Base-by-base conservation (phyloP, 2,888 invertebrate genomes). In the Megaustenia siamemsis region DNA sequence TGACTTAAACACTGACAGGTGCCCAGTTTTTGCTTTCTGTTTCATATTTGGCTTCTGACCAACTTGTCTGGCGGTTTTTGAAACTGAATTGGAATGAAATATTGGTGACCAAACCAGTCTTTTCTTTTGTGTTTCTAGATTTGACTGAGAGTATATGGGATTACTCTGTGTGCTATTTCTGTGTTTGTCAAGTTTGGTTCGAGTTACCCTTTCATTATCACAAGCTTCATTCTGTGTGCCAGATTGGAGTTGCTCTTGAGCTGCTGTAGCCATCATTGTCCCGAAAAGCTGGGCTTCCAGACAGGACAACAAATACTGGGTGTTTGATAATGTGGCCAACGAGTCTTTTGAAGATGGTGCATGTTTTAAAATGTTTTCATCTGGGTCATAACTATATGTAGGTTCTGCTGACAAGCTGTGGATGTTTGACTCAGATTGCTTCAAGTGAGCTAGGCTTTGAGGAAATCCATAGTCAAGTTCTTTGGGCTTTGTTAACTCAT, bases 241-340 rank as follows among this genome's bases (percentile, higher is more conserved):
- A 18, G 71, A 43, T 43, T 71, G 43, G 6, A n/a, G 40, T 45
- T 21, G 69, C 24, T 40, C n/a, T 43, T 21, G 43, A 43, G n/a
- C 28, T 43, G n/a, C n/a, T 71, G 15, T 10, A 71, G 28, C 24
- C 43, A 28, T 43, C n/a, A 71, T 2, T 12, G 40, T 28, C 8
- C 40, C 71, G n/a, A n/a, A 71, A 1, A 63, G 18, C 21, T 63
- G 32, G 21, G 28, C 32, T n/a, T 28, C 43, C 10, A 43, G 71
- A n/a, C 71, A 43, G 24, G 71, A 43, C n/a, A 71, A 43, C 71
- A n/a, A n/a, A n/a, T 43, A n/a, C n/a, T 71, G 71, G 2, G 71
- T 43, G 71, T 71, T 71, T 6, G 43, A 15, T 8, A 40, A n/a
- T 2, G 71, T n/a, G 28, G 71, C 40, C 43, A 35, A 4, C n/a